These are phyloP conservation scores for Megastigmus dorsalis DNA, from an alignment of 2,888 invertebrate species.

Conservation along the genomic window DNA sequence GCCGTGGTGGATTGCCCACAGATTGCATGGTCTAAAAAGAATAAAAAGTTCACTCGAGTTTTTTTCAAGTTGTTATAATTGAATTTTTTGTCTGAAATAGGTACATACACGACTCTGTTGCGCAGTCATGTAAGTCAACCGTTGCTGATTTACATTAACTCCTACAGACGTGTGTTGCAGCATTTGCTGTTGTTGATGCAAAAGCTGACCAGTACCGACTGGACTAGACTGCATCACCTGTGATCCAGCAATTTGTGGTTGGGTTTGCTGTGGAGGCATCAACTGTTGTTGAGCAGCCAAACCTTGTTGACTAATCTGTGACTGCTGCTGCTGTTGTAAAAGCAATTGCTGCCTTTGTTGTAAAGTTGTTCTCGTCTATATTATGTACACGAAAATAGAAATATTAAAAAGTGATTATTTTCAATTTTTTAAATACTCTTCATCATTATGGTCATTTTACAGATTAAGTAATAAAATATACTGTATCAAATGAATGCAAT, in stretches of 20 bases:
- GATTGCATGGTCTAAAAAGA: constrained; percentile 36
- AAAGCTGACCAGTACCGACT: constrained; percentile 17
- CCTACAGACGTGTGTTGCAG: constrained; percentile 58
- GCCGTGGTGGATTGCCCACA: constrained; percentile 38
- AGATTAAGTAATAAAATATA: no score
- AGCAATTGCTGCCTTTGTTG: constrained; percentile 61
- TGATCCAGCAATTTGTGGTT: constrained; percentile 48
- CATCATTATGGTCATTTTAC: no score
- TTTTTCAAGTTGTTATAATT: neutral
- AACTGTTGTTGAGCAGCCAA: constrained; percentile 50
- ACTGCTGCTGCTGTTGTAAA: constrained; percentile 64
- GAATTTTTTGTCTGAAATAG: neutral
- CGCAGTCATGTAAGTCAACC: constrained; percentile 67
- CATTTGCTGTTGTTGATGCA: constrained; percentile 54
- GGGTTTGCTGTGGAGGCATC: constrained; percentile 40
- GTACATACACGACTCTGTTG: constrained; percentile 58
- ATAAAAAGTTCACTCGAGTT: no score
- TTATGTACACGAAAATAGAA: neutral
- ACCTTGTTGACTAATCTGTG: constrained; percentile 57
- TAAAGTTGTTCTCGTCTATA: constrained; percentile 53
- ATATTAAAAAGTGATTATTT: neutral
- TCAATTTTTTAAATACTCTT: neutral
- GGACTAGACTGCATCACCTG: constrained; percentile 42
- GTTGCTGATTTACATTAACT: constrained; percentile 68
- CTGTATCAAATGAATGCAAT: neutral